A percentile compares a stretch with the other conserved stretches of the same genome.
These are phyloP conservation scores for cattle (Bos taurus) DNA, from an alignment of 2,113 vertebrate genomes.

Conservation along the genomic window ARS-UCD2.0 NC_037343.1:80921001-80921500, in stretches of 20 bases:
- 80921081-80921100: rapidly evolving
- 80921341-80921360: neutral
- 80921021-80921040: neutral
- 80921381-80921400: neutral
- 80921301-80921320: neutral
- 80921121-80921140: rapidly evolving
- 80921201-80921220: too few species aligned
- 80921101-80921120: neutral
- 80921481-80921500: neutral
- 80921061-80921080: neutral
- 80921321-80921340: neutral
- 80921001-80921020: neutral
- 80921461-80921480: rapidly evolving
- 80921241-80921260: neutral
- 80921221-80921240: neutral
- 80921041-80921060: neutral
- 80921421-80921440: neutral
- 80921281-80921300: neutral
- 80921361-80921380: neutral
- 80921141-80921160: neutral
- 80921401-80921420: neutral
- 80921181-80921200: neutral
- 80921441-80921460: neutral
- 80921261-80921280: neutral
- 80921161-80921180: rapidly evolving